Percentiles rank a stretch among this genome's conserved stretches.
Conservation (phyloP, 2,113 vertebrate species). For the Oplegnathus fasciatus region DNA sequence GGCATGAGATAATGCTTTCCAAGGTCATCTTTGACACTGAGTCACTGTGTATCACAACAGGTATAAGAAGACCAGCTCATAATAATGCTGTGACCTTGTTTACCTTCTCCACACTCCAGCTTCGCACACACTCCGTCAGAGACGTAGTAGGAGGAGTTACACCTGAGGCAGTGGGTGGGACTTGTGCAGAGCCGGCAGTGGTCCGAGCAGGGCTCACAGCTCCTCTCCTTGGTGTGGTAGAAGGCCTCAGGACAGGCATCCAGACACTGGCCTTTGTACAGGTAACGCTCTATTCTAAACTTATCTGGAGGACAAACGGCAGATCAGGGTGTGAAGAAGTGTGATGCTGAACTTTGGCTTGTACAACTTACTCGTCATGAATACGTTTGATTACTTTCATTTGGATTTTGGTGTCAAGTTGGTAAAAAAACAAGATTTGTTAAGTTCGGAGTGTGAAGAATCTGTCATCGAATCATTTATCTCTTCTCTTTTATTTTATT, state of each 20-base stretch:
- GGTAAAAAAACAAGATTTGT: neutral
- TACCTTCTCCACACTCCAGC: conserved; percentile 89
- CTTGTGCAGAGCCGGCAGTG: conserved; percentile 88
- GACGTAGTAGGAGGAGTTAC: conserved; percentile 84
- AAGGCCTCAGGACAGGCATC: conserved; percentile 86
- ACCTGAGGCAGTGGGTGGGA: conserved; percentile 83
- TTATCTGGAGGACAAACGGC: conserved; percentile 83
- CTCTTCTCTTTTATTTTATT: too few relatives aligned
- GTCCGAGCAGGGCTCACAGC: conserved; percentile 85
- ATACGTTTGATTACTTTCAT: neutral
- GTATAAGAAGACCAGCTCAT: neutral
- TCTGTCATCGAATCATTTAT: too few relatives aligned
- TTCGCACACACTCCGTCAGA: conserved; percentile 84
- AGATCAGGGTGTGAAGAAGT: neutral
- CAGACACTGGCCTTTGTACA: conserved; percentile 86
- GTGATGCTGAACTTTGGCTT: neutral
- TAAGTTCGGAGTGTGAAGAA: too few relatives aligned
- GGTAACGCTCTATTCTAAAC: conserved; percentile 83
- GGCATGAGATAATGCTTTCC: neutral
- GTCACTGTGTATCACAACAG: neutral
- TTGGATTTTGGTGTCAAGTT: neutral
- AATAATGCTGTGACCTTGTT: conserved; percentile 6
- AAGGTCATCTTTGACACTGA: conserved; percentile 3
- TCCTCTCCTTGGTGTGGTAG: conserved; percentile 74
- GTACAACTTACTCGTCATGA: neutral